Evolutionary conservation across 2,888 invertebrate species (phyloP).

Genomic region (Lomographa bimaculata): DNA sequence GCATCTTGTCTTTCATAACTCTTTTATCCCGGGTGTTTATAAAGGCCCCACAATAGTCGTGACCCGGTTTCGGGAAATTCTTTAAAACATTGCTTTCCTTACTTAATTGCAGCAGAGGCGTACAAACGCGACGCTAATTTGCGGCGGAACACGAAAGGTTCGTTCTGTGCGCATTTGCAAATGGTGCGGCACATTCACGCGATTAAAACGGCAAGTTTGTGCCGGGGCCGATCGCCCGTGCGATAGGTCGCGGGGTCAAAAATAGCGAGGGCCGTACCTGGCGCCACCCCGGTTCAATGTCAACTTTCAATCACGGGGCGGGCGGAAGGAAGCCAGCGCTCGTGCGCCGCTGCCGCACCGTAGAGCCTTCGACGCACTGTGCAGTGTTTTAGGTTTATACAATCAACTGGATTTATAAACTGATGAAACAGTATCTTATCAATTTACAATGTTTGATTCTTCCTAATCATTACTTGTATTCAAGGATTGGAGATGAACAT

Average conservation of each 20-base stretch:
- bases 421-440: too few species aligned
- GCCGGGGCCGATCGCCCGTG: constrained; percentile 76
- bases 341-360: constrained; percentile 63
- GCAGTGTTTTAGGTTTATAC: constrained; percentile 5
- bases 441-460: too few species aligned
- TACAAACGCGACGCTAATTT: constrained; percentile 57
- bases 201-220: constrained; percentile 74
- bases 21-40: constrained; percentile 13
- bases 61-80: constrained; percentile 26
- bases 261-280: constrained; percentile 79
- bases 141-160: constrained; percentile 58
- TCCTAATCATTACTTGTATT: too few species aligned
- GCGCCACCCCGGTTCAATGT: constrained; percentile 79
- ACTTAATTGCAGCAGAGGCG: constrained; percentile 50
- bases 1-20: constrained; percentile 29
- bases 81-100: constrained; percentile 24
- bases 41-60: constrained; percentile 17
- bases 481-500: too few species aligned
- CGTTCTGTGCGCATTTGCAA: constrained; percentile 65
- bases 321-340: constrained; percentile 72
- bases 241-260: constrained; percentile 81
- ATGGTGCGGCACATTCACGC: constrained; percentile 70
- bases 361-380: constrained; percentile 24
- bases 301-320: constrained; percentile 77
- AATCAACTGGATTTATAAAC: background rate